Conservation (phyloP, 2,888 invertebrate genomes). For the Cataglyphis livida region DNA sequence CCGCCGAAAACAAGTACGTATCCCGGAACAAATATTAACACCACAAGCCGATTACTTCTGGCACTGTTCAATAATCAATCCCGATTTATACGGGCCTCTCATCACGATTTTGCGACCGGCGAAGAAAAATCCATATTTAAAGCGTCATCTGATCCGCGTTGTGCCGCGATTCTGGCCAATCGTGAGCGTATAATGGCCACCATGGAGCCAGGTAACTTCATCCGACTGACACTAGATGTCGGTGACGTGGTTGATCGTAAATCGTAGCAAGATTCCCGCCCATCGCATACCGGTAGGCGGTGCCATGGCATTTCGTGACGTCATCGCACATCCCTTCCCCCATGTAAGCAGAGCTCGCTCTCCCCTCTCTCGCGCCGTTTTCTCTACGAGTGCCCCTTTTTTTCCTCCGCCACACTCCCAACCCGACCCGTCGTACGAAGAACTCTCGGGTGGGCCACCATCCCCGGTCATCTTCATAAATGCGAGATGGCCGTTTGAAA, state of each 20-base stretch:
- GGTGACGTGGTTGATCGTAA: conserved; percentile 80
- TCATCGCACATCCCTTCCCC: conserved; percentile 77
- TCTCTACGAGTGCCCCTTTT: conserved; percentile 18
- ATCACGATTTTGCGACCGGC: conserved; percentile 53
- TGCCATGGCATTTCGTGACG: conserved; percentile 85
- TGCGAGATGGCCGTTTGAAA: conserved; percentile 83
- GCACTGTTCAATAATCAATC: conserved; percentile 65
- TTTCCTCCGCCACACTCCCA: conserved; percentile 48
- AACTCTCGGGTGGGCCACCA: conserved; percentile 75
- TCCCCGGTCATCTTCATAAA: conserved; percentile 80
- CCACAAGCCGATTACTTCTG: background rate
- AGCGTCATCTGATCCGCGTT: conserved; percentile 83
- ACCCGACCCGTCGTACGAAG: conserved; percentile 48
- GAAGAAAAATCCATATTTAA: conserved; percentile 77
- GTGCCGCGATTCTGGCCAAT: conserved; percentile 86
- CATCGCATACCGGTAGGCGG: conserved; percentile 87
- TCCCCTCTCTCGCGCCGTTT: conserved; percentile 42
- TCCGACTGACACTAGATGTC: conserved; percentile 87
- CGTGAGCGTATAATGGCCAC: conserved; percentile 88
- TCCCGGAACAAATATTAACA: conserved; percentile 30
- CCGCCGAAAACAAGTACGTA: conserved; percentile 75
- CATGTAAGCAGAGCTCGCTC: conserved; percentile 62
- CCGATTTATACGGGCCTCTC: conserved; percentile 64
- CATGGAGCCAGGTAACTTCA: conserved; percentile 79
- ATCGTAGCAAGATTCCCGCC: conserved; percentile 87